Conservation (phyloP, 2,888 invertebrate species). For the Drosophila mettleri region DNA sequence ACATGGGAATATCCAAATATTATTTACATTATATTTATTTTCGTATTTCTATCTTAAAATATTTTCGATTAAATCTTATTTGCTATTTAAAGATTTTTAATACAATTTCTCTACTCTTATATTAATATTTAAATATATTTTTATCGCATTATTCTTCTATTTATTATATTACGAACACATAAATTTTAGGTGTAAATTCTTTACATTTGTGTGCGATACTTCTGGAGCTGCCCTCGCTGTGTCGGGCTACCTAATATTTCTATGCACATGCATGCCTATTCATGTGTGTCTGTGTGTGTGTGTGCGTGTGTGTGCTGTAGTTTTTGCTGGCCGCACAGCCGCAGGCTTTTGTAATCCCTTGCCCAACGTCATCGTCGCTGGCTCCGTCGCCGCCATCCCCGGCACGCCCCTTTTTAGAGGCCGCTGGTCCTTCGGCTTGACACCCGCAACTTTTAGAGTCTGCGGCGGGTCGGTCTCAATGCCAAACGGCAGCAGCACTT, state of each 20-base stretch:
- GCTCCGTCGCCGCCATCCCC: background rate
- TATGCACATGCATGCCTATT: slow-evolving; percentile 26
- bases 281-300: slow-evolving; percentile 32
- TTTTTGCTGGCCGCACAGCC: slow-evolving; percentile 55
- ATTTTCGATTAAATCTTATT: too few species aligned
- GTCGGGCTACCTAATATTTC: slow-evolving; percentile 24
- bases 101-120: too few species aligned
- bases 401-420: background rate
- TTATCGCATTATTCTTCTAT: too few species aligned
- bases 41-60: too few species aligned
- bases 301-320: slow-evolving; percentile 29
- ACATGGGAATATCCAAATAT: too few species aligned
- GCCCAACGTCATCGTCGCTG: background rate
- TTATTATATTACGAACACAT: too few species aligned
- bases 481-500: slow-evolving; percentile 67
- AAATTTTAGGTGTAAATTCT: too few species aligned
- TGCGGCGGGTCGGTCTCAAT: slow-evolving; percentile 38
- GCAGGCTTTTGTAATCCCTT: slow-evolving; percentile 66
- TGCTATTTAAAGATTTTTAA: too few species aligned
- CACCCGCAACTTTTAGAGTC: slow-evolving; percentile 7
- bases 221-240: slow-evolving; percentile 22
- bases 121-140: too few species aligned
- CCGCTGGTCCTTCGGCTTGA: background rate
- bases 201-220: slow-evolving; percentile 1
- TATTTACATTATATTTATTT: too few species aligned